These are phyloP conservation scores for Synergus gifuensis DNA, from an alignment of 2,888 invertebrate species.

Conservation along the genomic window DNA sequence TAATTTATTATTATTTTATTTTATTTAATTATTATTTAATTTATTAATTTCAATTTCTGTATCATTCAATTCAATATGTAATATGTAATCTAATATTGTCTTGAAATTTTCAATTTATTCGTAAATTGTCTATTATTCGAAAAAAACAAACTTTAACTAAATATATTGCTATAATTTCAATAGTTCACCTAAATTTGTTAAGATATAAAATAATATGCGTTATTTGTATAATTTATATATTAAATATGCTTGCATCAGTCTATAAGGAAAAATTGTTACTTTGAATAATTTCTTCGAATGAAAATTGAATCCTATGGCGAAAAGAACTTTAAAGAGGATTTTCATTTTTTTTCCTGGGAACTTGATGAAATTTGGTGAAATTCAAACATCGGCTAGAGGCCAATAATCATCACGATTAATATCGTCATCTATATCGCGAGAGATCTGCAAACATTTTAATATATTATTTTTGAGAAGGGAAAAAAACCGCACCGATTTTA, in stretches of 20 bases:
- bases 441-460: constrained; percentile 61
- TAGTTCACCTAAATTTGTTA: background rate
- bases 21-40: too few relatives aligned
- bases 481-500: constrained; percentile 48
- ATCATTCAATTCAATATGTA: too few relatives aligned
- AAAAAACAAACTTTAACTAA: background rate
- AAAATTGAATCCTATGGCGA: constrained; percentile 16
- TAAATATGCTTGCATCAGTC: background rate
- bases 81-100: too few relatives aligned
- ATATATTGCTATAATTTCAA: background rate
- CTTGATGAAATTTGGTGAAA: constrained; percentile 38
- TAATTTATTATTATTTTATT: too few relatives aligned
- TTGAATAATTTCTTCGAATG: constrained; percentile 21
- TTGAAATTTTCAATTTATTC: too few relatives aligned
- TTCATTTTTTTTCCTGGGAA: constrained; percentile 10
- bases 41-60: too few relatives aligned
- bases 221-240: background rate
- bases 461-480: constrained; percentile 35
- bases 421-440: constrained; percentile 58
- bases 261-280: background rate
- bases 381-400: constrained; percentile 54
- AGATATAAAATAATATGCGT: background rate
- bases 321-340: background rate
- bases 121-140: background rate
- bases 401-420: constrained; percentile 60